Conservation (phyloP, 2,888 invertebrate genomes). For the Drosophila limbata region DNA sequence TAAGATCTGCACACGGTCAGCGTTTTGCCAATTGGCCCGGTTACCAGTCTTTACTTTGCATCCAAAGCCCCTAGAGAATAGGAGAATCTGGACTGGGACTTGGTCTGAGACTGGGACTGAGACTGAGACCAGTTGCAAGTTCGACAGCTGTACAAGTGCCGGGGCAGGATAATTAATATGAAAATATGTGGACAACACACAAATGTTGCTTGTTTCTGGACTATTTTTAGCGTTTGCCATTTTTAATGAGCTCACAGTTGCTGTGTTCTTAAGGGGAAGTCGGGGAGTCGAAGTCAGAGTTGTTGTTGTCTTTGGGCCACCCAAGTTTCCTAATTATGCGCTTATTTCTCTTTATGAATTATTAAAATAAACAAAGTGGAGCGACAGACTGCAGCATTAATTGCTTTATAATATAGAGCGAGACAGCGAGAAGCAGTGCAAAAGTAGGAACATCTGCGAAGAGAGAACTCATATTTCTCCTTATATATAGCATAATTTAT, state of each 20-base stretch:
- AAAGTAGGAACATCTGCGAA: neutral
- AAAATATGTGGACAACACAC: constrained; percentile 72
- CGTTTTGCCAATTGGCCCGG: constrained; percentile 54
- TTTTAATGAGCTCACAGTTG: constrained; percentile 67
- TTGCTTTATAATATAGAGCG: constrained; percentile 73
- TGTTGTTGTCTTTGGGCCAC: constrained; percentile 42
- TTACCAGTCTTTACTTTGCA: constrained; percentile 44
- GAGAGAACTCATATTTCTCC: constrained; percentile 69
- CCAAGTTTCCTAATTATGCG: constrained; percentile 72
- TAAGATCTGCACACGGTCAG: constrained; percentile 70
- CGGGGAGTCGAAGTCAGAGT: too few species aligned
- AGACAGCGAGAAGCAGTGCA: constrained; percentile 7
- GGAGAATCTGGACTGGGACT: neutral
- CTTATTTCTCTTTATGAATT: constrained; percentile 73
- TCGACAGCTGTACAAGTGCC: constrained; percentile 67
- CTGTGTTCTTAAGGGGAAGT: neutral
- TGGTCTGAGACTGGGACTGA: neutral
- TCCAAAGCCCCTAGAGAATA: constrained; percentile 46
- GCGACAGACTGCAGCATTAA: constrained; percentile 64
- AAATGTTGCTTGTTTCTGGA: constrained; percentile 60
- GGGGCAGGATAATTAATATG: constrained; percentile 76
- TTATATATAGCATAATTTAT: constrained; percentile 67
- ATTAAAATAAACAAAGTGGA: constrained; percentile 73
- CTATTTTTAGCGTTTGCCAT: constrained; percentile 72
- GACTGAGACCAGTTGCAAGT: constrained; percentile 10